A percentile compares a stretch with the other conserved stretches of the same genome.
phyloP scores from a whole-genome alignment of 2,113 vertebrate genomes.

The Ictalurus furcatus region DNA sequence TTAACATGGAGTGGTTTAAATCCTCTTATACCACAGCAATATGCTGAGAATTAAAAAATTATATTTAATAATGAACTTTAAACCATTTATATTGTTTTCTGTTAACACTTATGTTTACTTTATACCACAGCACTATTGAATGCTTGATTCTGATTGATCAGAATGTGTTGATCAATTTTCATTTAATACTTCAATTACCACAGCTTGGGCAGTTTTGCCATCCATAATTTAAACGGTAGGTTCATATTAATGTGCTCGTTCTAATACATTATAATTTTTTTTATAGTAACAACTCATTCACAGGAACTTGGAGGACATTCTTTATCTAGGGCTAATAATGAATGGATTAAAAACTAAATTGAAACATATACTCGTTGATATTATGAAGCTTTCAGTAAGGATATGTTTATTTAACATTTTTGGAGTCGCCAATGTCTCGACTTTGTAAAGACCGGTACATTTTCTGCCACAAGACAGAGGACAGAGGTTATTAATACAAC shows the following conservation, averaged over 20 bases:
- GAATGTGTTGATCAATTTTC: not conserved
- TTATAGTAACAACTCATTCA: not conserved
- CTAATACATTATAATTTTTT: not conserved
- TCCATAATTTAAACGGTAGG: not conserved
- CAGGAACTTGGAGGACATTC: not conserved
- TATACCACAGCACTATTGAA: not conserved
- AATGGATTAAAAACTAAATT: not conserved
- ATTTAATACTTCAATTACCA: not conserved
- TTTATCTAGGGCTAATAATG: not conserved
- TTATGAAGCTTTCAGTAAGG: not conserved
- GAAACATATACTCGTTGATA: not conserved
- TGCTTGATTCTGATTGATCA: not conserved
- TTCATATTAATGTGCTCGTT: not conserved
- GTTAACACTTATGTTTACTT: not conserved
- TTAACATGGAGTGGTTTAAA: not conserved
- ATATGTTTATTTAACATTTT: not conserved
- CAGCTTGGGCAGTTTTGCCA: not conserved
- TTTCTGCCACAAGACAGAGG: not conserved
- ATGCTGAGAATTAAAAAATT: not conserved
- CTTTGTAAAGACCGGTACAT: not conserved
- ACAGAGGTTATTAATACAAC: not conserved
- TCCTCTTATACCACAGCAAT: not conserved
- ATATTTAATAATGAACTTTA: not conserved
- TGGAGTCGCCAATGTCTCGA: not conserved
- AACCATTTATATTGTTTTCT: not conserved